Base-by-base conservation (phyloP, 37 sponge, comb jelly and placozoan genomes). In the Axinella damicornis region DNA sequence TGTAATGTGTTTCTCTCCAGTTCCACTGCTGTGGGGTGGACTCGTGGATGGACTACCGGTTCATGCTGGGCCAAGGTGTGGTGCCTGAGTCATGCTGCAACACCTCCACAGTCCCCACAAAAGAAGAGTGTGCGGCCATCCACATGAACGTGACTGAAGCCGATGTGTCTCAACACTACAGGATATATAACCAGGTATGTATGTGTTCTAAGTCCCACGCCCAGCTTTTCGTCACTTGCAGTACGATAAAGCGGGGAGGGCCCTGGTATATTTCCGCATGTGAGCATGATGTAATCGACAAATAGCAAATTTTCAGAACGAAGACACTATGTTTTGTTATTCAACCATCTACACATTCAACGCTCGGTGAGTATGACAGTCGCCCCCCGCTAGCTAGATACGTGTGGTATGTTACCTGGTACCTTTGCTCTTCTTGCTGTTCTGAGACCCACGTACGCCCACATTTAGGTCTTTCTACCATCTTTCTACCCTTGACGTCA, bases 21-120 rank as follows among this genome's bases (percentile, higher is more conserved):
- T 76, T 85, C 20, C 25, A 81, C 2, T 90, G 91, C 64, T 90
- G 91, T 85, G 91, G 91, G 32, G 76, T 76, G 15, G 36, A 33
- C 1, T 27, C 18, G 33, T 80, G 57, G 28, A 66, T 34, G 46
- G 86, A 85, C 75, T 90, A 84, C 25, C 2, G 28, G 53, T 65
- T 28, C 69, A 27, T 25, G 13, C 12, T 28, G 2, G 4, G 6
- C 18, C 31, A 34, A 2, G 32, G 14, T 76, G 2, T 69, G 1
- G 74, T 71, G 14, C 85, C 85, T n/a, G 31, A 32, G 27, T 84
- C 85, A 5, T 84, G 85, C 67, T 84, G 85, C 24, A 46, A 80
- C 54, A 27, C 27, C 31, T 53, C 33, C 9, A 27, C 28, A 22
- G 14, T 15, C 63, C 2, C 2, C 5, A 6, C 5, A 40, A 58